phyloP scores from a whole-genome alignment of 2,888 invertebrate genomes.

The Halocaridina rubra region DNA sequence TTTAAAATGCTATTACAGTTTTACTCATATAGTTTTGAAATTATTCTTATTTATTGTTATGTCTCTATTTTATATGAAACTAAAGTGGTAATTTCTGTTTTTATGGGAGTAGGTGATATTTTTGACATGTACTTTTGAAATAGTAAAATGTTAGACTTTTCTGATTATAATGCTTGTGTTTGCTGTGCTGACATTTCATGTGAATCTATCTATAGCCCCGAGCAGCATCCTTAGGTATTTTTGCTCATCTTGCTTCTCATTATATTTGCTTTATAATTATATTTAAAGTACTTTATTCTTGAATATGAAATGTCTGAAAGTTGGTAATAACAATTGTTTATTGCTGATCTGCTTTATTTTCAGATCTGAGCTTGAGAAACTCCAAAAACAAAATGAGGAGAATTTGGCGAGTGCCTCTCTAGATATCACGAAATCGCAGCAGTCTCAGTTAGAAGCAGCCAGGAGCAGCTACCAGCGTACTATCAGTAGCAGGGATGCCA shows the following conservation, averaged over 20 bases:
- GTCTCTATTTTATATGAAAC: too few relatives aligned
- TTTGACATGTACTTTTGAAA: too few relatives aligned
- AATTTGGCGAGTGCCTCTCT: constrained; percentile 66
- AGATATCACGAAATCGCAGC: constrained; percentile 67
- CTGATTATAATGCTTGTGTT: too few relatives aligned
- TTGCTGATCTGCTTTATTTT: neutral
- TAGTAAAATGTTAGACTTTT: too few relatives aligned
- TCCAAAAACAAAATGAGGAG: constrained; percentile 46
- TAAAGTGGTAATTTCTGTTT: too few relatives aligned
- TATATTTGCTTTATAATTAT: neutral
- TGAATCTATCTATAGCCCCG: neutral
- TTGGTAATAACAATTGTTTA: neutral
- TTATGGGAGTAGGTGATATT: too few relatives aligned
- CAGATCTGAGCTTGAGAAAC: constrained; percentile 49
- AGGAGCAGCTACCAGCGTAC: constrained; percentile 21
- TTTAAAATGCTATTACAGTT: too few relatives aligned
- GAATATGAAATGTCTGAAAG: too few relatives aligned
- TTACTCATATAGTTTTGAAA: too few relatives aligned
- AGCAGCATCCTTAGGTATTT: neutral
- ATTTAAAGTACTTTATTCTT: too few relatives aligned
- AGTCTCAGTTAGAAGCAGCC: constrained; percentile 21
- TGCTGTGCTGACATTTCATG: too few relatives aligned
- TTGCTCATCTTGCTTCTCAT: neutral
- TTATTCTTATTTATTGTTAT: too few relatives aligned
- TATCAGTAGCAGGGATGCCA: constrained; percentile 36